Conservation (phyloP, 2,113 vertebrate species). For the Glaucidium brasilianum region DNA sequence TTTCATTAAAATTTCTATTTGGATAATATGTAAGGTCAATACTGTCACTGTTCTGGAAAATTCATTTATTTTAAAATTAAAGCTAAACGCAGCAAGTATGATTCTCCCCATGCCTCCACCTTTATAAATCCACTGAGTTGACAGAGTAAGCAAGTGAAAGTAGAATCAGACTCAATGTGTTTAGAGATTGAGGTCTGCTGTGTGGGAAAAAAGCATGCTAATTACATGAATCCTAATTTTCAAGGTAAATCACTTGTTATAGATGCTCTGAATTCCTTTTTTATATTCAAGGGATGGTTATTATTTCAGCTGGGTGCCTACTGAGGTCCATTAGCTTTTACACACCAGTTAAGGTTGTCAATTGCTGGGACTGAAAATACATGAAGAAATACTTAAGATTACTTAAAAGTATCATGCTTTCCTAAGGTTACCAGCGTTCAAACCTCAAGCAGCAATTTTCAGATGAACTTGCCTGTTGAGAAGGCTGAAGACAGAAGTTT, state of each 20-base stretch:
- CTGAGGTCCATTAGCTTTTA: constrained; percentile 48
- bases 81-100: constrained; percentile 66
- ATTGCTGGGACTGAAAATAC: neutral
- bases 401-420: neutral
- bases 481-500: neutral
- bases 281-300: neutral
- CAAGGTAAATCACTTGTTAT: constrained; percentile 7
- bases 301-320: constrained; percentile 39
- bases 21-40: constrained; percentile 85
- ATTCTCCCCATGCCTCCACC: constrained; percentile 61
- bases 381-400: neutral
- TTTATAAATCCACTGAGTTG: neutral
- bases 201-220: neutral
- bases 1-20: constrained; percentile 86
- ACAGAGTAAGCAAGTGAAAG: neutral
- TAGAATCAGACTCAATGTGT: neutral
- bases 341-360: constrained; percentile 20
- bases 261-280: constrained; percentile 10
- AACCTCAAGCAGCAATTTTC: neutral
- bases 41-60: constrained; percentile 82
- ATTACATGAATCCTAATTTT: constrained; percentile 35
- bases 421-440: neutral
- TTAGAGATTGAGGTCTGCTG: neutral
- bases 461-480: neutral
- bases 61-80: constrained; percentile 81